Evolutionary conservation across 2,888 invertebrate genomes (phyloP), one percentile per base, ranked within the genome.

Genomic region (Clitarchus hookeri): DNA sequence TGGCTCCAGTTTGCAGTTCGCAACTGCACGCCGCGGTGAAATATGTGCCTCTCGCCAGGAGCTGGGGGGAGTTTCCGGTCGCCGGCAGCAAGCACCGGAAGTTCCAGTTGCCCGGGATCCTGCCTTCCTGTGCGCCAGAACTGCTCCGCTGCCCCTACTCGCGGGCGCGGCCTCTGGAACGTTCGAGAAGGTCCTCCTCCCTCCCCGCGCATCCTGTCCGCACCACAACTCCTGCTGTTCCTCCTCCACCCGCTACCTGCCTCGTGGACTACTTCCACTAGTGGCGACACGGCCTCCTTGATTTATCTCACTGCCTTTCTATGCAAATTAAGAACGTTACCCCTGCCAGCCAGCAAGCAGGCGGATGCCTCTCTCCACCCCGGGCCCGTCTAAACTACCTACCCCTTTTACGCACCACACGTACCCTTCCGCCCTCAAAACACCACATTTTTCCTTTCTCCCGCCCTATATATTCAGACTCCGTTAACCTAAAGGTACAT

Each of bases 281-380:
- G 65, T n/a, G n/a, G 65, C 65, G 65, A 65, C 65, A 65, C 65
- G 16, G 11, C 12, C 65, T 1, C 65, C 65, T 65, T 65, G 65
- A 65, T 65, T 65, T 65, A 65, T 65, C 65, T 65, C 65, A 65
- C 65, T 65, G 65, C 65, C 65, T 65, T 65, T 65, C 65, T n/a
- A 65, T 65, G 65, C n/a, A 65, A 65, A 65, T 65, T 65, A 65
- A 65, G 65, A n/a, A 65, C n/a, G 65, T 23, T 65, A 23, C 65
- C n/a, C 65, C 65, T 1, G 3, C 8, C 23, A 19, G 65, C 65
- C 12, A 65, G 16, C 65, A 65, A 65, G 65, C 65, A 11, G 16
- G 65, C n/a, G n/a, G 65, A 65, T 65, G 65, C 65, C 65, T 3
- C 65, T 23, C n/a, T 19, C 65, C 16, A 1, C 16, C 16, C 65